Base-by-base conservation (phyloP, 2,888 invertebrate species). In the Chalcosyrphus nemorum region DNA sequence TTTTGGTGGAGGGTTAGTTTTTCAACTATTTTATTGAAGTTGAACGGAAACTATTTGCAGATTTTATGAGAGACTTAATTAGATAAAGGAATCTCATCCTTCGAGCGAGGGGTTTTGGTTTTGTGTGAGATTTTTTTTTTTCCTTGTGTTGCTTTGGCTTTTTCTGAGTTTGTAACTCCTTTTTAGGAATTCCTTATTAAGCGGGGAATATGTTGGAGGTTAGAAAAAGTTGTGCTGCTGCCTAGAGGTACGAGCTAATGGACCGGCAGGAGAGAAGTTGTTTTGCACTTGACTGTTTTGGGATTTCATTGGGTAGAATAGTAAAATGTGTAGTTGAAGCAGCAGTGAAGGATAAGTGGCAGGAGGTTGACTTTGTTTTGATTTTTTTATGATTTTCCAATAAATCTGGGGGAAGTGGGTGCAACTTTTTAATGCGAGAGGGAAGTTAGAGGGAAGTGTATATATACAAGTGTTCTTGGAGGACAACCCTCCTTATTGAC, bases 51-150 rank as follows among this genome's bases (percentile, higher is more conserved):
- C 72, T 71, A 78, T 80, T 84, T 52, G 57, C 70, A 68, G 45
- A 57, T 80, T 80, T 84, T 84, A 80, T 74, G 80, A 45, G 65
- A 70, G 43, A 70, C 74, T 74, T 84, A 80, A 84, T 84, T 74
- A 75, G 63, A 78, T 56, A 57, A 41, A 32, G 54, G 27, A 70
- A 80, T 70, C n/a, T n/a, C n/a, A n/a, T n/a, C 24, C 24, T 41
- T 21, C 6, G 11, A 24, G 7, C 11, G 24, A 3, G 35, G 7
- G 35, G 19, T 7, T 41, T 27, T 45, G 54, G 17, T 50, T 71
- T n/a, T n/a, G 2, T 56, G 32, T 11, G 4, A 6, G 2, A 47
- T 61, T 2, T 54, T 57, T 41, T 13, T 59, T 17, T 19, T 32
- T 19, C 15, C 9, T 27, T 2, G 5, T 19, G 38, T 9, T 35